Base-by-base conservation (phyloP, 2,888 invertebrate genomes). In the Drosophila glabriapex region DNA sequence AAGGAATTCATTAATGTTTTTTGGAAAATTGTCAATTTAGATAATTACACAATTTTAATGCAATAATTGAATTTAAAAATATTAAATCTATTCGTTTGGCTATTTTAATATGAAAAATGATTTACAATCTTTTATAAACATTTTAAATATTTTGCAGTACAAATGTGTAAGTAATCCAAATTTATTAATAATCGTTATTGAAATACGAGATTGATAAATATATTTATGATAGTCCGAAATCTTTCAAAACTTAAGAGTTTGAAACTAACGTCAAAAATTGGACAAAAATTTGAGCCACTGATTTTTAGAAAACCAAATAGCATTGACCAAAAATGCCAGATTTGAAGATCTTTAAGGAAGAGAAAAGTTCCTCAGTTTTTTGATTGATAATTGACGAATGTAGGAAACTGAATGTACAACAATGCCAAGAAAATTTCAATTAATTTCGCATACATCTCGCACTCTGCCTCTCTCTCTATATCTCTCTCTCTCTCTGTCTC, bases 391-490 rank as follows among this genome's bases (percentile, higher is more conserved):
- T 46, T 69, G 46, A 59, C 46, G 53, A 67, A 69, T 33, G 33
- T n/a, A 22, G 28, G 14, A 35, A 19, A 9, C 19, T n/a, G 41
- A 43, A 31, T 31, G 22, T 16, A 35, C 25, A 62, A 19, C 22
- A 35, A 46, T 46, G 9, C 54, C 9, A 63, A 31, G 31, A 55
- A 63, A 62, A 52, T 60, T 43, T 46, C 19, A 68, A 74, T 60
- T 74, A 63, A 55, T 64, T 29, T 53, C 25, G 25, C 55, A 68
- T 43, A 25, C 35, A 46, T 54, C 41, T 35, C 19, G 4, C 31
- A 28, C 12, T 28, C 62, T 25, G n/a, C 33, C 50, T 29, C 43
- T n/a, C 14, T 14, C 28, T 39, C n/a, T n/a, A n/a, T n/a, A n/a
- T n/a, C n/a, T n/a, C 1, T 1, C 31, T 1, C 9, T n/a, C 50